A percentile compares a stretch with the other conserved stretches of the same genome.
Conservation (phyloP, 2,113 vertebrate species). For the Copsychus sechellarum region DNA sequence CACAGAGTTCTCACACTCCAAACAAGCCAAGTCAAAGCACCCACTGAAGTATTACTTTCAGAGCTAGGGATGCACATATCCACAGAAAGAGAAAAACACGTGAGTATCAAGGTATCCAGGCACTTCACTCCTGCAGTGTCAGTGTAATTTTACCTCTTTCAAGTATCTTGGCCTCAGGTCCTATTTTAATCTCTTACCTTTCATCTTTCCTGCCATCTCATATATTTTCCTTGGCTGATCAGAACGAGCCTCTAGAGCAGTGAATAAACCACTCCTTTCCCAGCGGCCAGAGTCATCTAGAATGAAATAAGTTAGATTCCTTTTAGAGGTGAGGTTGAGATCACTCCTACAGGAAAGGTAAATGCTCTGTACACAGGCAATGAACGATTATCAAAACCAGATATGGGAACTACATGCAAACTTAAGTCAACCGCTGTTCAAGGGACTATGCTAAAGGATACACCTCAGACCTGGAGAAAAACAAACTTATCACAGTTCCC, state of each 20-base stretch:
- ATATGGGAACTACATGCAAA: not conserved
- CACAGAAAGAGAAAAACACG: not conserved
- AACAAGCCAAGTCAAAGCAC: not conserved
- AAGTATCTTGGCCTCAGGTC: not conserved
- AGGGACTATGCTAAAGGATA: not conserved
- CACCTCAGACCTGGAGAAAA: not conserved
- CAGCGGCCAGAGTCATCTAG: slow-evolving; percentile 90
- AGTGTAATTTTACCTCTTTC: not conserved
- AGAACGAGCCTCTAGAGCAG: slow-evolving; percentile 85
- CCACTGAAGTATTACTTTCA: not conserved
- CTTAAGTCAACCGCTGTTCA: not conserved
- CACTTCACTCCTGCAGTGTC: not conserved
- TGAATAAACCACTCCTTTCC: slow-evolving; percentile 91
- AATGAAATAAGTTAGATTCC: not conserved
- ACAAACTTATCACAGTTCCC: not conserved
- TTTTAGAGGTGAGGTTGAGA: not conserved
- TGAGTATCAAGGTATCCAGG: not conserved
- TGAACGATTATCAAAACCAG: not conserved
- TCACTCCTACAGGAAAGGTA: not conserved
- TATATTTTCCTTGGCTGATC: slow-evolving; percentile 84
- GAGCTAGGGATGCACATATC: not conserved
- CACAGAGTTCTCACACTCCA: not conserved
- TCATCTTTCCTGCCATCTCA: slow-evolving; percentile 89
- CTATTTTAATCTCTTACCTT: slow-evolving; percentile 75
- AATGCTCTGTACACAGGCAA: not conserved